A percentile compares a stretch with the other conserved stretches of the same genome.
phyloP scores from a whole-genome alignment of 2,888 invertebrate genomes.

The Oxycera nigricornis region DNA sequence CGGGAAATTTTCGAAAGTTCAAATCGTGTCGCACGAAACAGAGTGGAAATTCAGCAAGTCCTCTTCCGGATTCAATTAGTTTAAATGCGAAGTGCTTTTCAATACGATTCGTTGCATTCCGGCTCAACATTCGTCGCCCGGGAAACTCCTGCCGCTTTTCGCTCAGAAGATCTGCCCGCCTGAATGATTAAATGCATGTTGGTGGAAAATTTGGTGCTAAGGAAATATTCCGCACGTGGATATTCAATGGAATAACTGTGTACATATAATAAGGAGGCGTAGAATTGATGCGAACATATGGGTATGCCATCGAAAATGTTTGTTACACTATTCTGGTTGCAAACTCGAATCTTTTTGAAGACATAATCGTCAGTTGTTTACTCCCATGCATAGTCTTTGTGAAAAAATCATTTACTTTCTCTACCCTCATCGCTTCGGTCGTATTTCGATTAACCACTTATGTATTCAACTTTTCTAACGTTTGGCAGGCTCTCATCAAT shows the following conservation, averaged over 20 bases:
- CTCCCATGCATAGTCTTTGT: background rate
- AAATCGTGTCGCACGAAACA: background rate
- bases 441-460: background rate
- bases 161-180: background rate
- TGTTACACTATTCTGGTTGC: background rate
- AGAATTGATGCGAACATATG: constrained; percentile 15
- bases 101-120: constrained; percentile 23
- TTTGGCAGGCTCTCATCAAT: too few species aligned
- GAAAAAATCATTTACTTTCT: too few species aligned
- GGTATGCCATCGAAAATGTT: constrained; percentile 14
- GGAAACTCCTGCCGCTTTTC: background rate
- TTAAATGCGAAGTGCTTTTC: constrained; percentile 2
- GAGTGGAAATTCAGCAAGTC: background rate
- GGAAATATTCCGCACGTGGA: constrained; percentile 10
- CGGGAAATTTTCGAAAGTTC: background rate
- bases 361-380: background rate
- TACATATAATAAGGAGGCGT: constrained; percentile 21
- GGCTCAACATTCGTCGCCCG: background rate
- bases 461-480: too few species aligned
- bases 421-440: too few species aligned
- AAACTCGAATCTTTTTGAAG: background rate
- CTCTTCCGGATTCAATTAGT: background rate
- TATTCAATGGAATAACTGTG: constrained; percentile 21
- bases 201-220: constrained; percentile 32
- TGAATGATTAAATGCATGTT: background rate